Conservation (phyloP, 2,113 vertebrate genomes). For the Oreamnos americanus region DNA sequence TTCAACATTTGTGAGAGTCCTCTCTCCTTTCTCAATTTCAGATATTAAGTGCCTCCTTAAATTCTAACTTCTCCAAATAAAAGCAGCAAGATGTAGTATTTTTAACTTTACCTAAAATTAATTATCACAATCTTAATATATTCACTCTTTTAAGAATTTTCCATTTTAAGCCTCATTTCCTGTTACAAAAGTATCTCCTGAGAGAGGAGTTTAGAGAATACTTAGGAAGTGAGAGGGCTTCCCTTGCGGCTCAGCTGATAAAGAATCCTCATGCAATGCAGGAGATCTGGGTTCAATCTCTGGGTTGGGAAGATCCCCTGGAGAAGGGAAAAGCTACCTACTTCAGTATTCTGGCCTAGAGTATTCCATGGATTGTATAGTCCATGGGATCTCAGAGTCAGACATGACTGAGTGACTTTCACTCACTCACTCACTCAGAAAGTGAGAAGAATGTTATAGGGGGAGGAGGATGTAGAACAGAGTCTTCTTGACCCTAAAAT, state of each 20-base stretch:
- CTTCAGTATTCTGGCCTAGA: not conserved
- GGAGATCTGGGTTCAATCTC: not conserved
- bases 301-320: not conserved
- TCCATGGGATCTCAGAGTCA: not conserved
- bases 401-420: not conserved
- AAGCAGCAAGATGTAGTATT: not conserved
- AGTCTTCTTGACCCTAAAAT: not conserved
- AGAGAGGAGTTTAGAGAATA: not conserved
- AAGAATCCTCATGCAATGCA: not conserved
- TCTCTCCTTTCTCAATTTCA: not conserved
- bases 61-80: not conserved
- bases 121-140: not conserved
- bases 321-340: not conserved
- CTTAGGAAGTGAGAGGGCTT: not conserved
- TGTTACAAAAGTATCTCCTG: slow-evolving; percentile 18
- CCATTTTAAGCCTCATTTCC: not conserved
- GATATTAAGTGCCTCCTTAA: not conserved
- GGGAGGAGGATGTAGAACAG: not conserved
- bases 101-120: slow-evolving; percentile 33
- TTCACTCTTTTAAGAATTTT: not conserved
- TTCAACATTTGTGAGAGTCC: not conserved
- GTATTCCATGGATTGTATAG: not conserved
- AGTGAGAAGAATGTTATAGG: not conserved
- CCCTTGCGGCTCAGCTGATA: not conserved
- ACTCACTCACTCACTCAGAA: not conserved